phyloP scores from a whole-genome alignment of 2,888 invertebrate genomes.

The Conchocele bisecta region DNA sequence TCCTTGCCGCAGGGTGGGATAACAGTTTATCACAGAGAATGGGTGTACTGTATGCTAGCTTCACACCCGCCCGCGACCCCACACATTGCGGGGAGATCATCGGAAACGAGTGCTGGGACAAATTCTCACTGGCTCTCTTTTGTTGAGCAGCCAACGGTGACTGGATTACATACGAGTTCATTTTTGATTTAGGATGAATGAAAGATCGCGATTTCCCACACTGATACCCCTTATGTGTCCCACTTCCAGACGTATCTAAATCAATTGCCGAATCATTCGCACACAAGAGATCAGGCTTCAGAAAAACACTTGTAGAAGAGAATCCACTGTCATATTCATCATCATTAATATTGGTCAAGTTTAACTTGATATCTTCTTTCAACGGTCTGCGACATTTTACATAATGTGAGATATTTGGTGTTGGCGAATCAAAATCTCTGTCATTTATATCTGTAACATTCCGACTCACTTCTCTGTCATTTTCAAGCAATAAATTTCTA shows the following conservation, averaged over 20 bases:
- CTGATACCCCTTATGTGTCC: background rate
- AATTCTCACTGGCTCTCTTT: slow-evolving; percentile 19
- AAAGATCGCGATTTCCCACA: slow-evolving; percentile 5
- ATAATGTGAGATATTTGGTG: background rate
- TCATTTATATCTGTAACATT: slow-evolving; percentile 13
- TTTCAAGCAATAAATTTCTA: background rate
- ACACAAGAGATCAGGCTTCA: slow-evolving; percentile 22
- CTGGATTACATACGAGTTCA: slow-evolving; percentile 47
- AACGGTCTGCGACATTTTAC: background rate
- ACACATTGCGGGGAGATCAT: slow-evolving; percentile 39
- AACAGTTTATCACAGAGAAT: slow-evolving; percentile 18
- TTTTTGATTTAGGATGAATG: slow-evolving; percentile 30
- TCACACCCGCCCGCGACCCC: slow-evolving; percentile 11
- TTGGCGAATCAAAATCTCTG: slow-evolving; percentile 47
- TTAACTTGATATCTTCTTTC: slow-evolving; percentile 61
- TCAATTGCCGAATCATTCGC: slow-evolving; percentile 52
- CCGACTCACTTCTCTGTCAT: background rate
- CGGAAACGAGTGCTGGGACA: slow-evolving; percentile 44
- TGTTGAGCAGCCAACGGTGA: slow-evolving; percentile 23
- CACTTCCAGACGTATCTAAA: slow-evolving; percentile 15
- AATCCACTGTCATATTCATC: slow-evolving; percentile 58
- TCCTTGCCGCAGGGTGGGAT: slow-evolving; percentile 41
- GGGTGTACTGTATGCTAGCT: slow-evolving; percentile 31
- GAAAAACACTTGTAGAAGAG: slow-evolving; percentile 51
- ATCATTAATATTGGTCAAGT: slow-evolving; percentile 64